Conservation (phyloP, 1,140 invertebrate genomes). For the Cherax destructor region DNA sequence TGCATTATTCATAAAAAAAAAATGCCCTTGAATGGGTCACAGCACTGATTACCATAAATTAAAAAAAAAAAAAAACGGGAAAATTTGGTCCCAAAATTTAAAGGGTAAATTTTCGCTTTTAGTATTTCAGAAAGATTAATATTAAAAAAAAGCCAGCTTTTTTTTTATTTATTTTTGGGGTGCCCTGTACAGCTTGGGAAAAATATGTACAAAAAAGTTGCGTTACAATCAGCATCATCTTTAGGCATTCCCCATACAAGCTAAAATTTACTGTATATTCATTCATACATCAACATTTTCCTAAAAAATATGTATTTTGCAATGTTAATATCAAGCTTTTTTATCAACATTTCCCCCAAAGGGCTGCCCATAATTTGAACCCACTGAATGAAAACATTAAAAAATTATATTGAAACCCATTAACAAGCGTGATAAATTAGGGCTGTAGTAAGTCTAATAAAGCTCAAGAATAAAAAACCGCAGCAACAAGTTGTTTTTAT, state of each 20-base stretch:
- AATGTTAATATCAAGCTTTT: constrained; percentile 4
- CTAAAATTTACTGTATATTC: neutral
- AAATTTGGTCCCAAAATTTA: no score
- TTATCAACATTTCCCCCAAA: neutral
- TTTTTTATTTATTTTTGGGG: constrained; percentile 8
- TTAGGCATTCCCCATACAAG: neutral
- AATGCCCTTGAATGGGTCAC: no score
- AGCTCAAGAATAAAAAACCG: neutral
- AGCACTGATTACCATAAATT: no score
- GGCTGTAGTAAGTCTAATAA: neutral
- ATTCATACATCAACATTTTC: neutral
- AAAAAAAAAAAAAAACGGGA: no score
- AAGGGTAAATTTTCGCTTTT: neutral
- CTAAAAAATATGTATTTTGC: neutral
- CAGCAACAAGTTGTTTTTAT: neutral
- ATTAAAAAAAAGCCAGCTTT: neutral
- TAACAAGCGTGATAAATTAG: neutral
- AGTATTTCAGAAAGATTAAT: neutral
- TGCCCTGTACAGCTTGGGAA: constrained; percentile 11
- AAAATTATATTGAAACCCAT: neutral
- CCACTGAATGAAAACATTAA: neutral
- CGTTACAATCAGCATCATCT: neutral
- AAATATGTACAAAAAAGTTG: constrained; percentile 1
- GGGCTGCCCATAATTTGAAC: neutral
- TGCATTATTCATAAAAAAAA: no score